Evolutionary conservation across 2,888 invertebrate species (phyloP).

Genomic region (Zaprionus obscuricornis): DNA sequence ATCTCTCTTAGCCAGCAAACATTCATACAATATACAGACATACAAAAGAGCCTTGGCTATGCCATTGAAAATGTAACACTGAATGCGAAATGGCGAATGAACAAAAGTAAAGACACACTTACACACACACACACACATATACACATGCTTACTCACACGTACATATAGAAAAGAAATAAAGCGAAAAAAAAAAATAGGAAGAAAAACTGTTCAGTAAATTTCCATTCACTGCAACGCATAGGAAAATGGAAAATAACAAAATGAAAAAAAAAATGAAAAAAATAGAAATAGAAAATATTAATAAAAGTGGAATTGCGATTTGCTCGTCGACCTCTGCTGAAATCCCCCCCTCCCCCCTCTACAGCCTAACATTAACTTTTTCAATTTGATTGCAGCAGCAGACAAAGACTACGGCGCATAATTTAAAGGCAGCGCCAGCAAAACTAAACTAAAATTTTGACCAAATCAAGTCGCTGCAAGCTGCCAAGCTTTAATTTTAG

Average conservation of each 20-base stretch:
- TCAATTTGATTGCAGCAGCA: conserved; percentile 52
- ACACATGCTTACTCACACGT: neutral
- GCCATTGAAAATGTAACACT: conserved; percentile 64
- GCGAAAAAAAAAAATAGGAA: conserved; percentile 1
- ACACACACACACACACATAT: conserved; percentile 1
- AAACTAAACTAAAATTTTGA: too few species aligned
- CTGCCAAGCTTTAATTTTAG: conserved; percentile 37
- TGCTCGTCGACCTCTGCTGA: conserved; percentile 48
- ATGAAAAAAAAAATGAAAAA: too few species aligned
- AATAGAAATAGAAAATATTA: conserved; percentile 76
- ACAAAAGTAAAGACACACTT: conserved; percentile 39
- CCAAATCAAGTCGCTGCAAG: neutral
- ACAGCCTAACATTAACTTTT: conserved; percentile 26
- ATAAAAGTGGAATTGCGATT: conserved; percentile 72
- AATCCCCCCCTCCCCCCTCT: too few species aligned
- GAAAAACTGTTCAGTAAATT: conserved; percentile 53
- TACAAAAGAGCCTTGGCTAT: conserved; percentile 52
- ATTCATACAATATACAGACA: conserved; percentile 5
- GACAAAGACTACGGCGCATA: conserved; percentile 34
- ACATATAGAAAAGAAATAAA: conserved; percentile 11
- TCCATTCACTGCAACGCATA: conserved; percentile 56
- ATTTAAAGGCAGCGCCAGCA: too few species aligned
- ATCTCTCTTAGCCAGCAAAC: neutral
- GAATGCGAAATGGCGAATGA: conserved; percentile 46
- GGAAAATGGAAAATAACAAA: conserved; percentile 76